Evolutionary conservation across 2,113 vertebrate species (phyloP).

Genomic region (Larimichthys polyactis): DNA sequence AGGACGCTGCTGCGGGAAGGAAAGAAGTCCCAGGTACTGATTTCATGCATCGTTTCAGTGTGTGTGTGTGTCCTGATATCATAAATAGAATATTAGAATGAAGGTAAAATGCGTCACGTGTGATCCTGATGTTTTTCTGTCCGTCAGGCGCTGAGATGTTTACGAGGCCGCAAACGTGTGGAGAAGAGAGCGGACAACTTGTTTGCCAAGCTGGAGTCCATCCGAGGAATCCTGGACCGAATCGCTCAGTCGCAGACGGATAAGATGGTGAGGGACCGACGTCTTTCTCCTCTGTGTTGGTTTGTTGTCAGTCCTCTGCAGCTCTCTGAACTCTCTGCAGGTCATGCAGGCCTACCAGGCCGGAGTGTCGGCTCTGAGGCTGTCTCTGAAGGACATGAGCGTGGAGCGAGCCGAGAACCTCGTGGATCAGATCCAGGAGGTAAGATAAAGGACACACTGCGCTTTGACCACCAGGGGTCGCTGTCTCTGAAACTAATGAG

Average conservation of each 20-base stretch:
- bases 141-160: slow-evolving; percentile 89
- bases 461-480: slow-evolving; percentile 28
- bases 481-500: neutral
- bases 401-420: slow-evolving; percentile 94
- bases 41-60: neutral
- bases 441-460: slow-evolving; percentile 42
- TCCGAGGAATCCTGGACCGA: slow-evolving; percentile 94
- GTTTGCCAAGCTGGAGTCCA: slow-evolving; percentile 91
- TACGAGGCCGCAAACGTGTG: slow-evolving; percentile 87
- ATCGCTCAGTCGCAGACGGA: slow-evolving; percentile 95
- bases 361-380: slow-evolving; percentile 91
- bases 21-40: slow-evolving; percentile 91
- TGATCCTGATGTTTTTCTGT: no score
- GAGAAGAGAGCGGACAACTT: slow-evolving; percentile 90
- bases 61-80: neutral
- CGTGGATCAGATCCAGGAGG: slow-evolving; percentile 98
- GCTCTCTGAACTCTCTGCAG: slow-evolving; percentile 70
- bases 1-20: slow-evolving; percentile 87
- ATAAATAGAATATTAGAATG: no score
- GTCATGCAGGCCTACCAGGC: slow-evolving; percentile 95
- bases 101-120: no score
- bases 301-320: no score
- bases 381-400: slow-evolving; percentile 93
- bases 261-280: slow-evolving; percentile 88
- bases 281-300: neutral